These are phyloP conservation scores for Thunnus albacares DNA, from an alignment of 2,797 vertebrate species.

Conservation along the genomic window DNA sequence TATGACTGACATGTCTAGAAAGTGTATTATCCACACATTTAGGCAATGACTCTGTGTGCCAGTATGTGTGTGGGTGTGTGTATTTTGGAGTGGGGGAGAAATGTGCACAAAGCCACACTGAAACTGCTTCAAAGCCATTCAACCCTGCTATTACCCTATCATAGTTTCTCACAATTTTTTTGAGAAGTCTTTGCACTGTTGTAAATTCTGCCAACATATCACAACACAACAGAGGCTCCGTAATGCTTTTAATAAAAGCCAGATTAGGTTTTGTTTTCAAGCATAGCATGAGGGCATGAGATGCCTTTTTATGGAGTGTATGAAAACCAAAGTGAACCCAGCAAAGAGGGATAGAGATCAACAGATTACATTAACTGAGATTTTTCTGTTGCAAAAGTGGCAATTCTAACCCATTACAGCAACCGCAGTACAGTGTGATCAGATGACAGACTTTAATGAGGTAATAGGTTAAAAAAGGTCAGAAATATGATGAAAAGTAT, in stretches of 20 bases:
- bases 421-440: neutral
- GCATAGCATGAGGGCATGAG: conserved; percentile 3
- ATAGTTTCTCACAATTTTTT: conserved; percentile 17
- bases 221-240: conserved; percentile 40
- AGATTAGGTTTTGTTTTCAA: conserved; percentile 57
- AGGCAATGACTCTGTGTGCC: neutral
- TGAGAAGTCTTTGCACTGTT: conserved; percentile 6
- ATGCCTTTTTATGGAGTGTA: conserved; percentile 32
- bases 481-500: neutral
- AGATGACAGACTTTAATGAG: neutral
- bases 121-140: conserved; percentile 34
- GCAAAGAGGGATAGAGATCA: conserved; percentile 14
- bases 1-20: conserved; percentile 38
- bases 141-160: conserved; percentile 11
- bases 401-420: neutral
- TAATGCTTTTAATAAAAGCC: conserved; percentile 53
- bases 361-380: conserved; percentile 19
- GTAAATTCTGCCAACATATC: conserved; percentile 38
- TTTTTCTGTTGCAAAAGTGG: neutral
- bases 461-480: neutral
- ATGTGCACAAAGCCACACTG: conserved; percentile 6
- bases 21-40: conserved; percentile 21
- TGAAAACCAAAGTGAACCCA: conserved; percentile 31
- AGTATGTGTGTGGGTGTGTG: conserved; percentile 9
- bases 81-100: neutral